Base-by-base conservation (phyloP, 2,797 vertebrate species). In the Enteromius fasciolatus region DNA sequence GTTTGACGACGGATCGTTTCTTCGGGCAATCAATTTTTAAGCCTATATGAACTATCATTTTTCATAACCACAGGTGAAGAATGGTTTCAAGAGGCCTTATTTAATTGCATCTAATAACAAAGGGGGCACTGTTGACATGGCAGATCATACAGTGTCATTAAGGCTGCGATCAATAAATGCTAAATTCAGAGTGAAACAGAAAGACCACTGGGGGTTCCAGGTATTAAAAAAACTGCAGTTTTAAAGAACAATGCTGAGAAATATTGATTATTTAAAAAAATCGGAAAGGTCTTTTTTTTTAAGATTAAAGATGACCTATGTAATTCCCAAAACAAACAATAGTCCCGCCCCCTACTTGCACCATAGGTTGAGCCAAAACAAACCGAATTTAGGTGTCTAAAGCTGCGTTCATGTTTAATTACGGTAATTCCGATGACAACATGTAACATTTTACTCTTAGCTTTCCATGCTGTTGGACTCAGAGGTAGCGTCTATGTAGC, bases 11-110 rank as follows among this genome's bases (percentile, higher is more conserved):
- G 72, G 48, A 77, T 33, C 61, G 20, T 54, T 48, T 66, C 63
- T 63, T 50, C 5, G 1, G 63, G 68, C 28, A 17, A 87, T 81
- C 44, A 44, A 85, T 85, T 76, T 73, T 69, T 50, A 59, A 80
- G 72, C 81, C 57, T 77, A 69, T 46, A 72, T 75, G n/a, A 81
- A 25, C 33, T 52, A 44, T 81, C 15, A 70, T 77, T 81, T 80
- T 61, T 69, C 50, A 76, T 63, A 76, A 73, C 39, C 33, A 33
- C 25, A 68, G 18, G 33, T 75, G 83, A 59, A 59, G 67, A 44
- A 67, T 59, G 76, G n/a, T 50, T 87, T 78, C 36, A 14, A 75
- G 33, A 39, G 73, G 9, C 41, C 39, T 66, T 72, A 85, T 82
- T 76, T 66, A 69, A 66, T 5, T 77, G 67, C 10, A 12, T 18